These are phyloP conservation scores for Diploscapter pachys DNA, from an alignment of 1,140 invertebrate species.

Conservation along the genomic window DNA sequence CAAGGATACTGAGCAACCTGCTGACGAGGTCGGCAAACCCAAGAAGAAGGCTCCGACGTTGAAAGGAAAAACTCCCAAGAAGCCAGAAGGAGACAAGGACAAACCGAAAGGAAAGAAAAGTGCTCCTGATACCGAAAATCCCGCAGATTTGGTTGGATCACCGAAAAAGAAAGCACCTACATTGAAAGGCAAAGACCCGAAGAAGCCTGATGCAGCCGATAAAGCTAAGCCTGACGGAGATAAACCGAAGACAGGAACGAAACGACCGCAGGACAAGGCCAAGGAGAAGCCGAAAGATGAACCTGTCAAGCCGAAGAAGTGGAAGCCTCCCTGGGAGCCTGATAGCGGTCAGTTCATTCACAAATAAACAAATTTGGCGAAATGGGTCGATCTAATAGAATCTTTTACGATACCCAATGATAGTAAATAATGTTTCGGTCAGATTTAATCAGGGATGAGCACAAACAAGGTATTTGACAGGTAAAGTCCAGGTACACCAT, in stretches of 20 bases:
- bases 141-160: not conserved
- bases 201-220: conserved; percentile 9
- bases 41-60: conserved; percentile 6
- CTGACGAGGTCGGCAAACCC: conserved; percentile 4
- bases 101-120: conserved; percentile 6
- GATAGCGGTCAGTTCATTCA: too few relatives aligned
- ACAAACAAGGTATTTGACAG: too few relatives aligned
- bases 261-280: too few relatives aligned
- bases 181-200: conserved; percentile 7
- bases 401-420: too few relatives aligned
- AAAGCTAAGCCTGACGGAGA: conserved; percentile 1
- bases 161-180: not conserved
- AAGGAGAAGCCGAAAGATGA: conserved; percentile 6
- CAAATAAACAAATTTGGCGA: too few relatives aligned
- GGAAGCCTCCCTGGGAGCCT: too few relatives aligned
- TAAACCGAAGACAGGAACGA: conserved; percentile 1
- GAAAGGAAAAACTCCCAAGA: conserved; percentile 11
- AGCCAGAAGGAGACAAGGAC: conserved; percentile 2
- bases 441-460: too few relatives aligned
- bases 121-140: conserved; percentile 4
- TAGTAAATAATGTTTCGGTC: too few relatives aligned
- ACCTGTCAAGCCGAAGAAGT: not conserved
- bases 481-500: too few relatives aligned
- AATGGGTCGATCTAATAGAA: too few relatives aligned
- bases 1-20: conserved; percentile 8